These are phyloP conservation scores for Edolisoma coerulescens DNA, from an alignment of 2,113 vertebrate genomes.

Conservation along the genomic window DNA sequence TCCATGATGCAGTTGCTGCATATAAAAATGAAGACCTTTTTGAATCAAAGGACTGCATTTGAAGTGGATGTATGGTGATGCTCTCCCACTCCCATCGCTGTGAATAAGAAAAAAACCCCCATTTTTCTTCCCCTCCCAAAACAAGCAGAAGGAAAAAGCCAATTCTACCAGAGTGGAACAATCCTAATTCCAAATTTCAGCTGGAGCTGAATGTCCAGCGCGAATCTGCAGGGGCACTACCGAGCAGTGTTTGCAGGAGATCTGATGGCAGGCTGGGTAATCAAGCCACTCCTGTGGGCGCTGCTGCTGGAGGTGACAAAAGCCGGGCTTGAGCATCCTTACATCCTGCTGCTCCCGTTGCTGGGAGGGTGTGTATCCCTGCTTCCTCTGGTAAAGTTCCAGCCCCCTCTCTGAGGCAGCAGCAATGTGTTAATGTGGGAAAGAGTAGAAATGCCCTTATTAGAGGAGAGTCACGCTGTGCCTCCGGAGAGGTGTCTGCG, in stretches of 20 bases:
- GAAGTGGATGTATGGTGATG: neutral
- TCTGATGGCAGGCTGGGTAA: neutral
- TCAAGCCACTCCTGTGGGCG: neutral
- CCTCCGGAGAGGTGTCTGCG: neutral
- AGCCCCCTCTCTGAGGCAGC: neutral
- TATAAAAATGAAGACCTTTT: neutral
- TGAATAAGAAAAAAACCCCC: neutral
- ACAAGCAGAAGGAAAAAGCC: neutral
- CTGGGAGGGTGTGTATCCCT: neutral
- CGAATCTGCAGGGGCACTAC: neutral
- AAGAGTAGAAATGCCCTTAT: neutral
- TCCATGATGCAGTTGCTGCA: neutral
- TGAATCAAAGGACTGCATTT: neutral
- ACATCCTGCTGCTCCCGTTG: neutral
- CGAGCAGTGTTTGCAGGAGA: neutral
- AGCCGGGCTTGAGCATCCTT: neutral
- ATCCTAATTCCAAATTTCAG: neutral
- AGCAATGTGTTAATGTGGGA: neutral
- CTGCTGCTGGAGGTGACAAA: neutral
- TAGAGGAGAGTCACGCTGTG: neutral
- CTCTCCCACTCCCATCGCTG: neutral
- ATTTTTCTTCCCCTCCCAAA: neutral
- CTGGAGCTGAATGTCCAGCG: neutral
- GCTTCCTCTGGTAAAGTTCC: neutral
- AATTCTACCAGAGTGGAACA: neutral